Evolutionary conservation across 2,113 vertebrate genomes (phyloP), one percentile per base, ranked within the genome.

Genomic region (Hemibagrus wyckioides): DNA sequence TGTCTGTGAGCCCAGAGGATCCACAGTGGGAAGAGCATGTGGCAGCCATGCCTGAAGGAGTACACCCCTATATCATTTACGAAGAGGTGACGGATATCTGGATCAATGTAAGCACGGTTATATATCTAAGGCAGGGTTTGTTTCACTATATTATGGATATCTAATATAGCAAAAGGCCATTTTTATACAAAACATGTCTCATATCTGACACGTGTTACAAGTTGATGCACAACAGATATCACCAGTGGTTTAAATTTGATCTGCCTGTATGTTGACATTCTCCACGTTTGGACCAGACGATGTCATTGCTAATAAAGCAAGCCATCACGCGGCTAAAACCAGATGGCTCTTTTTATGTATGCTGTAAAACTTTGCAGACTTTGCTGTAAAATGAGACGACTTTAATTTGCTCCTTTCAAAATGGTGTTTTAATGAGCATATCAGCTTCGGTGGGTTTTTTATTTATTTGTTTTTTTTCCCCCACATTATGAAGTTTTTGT

Each of bases 1-100:
- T 98, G 91, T 95, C 96, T 0, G 93, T 95, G 67, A 94, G 95
- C 11, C 95, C 97, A 41, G 96, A 92, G 0, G 95, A 96, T 57
- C 95, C 95, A 57, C 95, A 96, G 90, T 96, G 97, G 83, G 92
- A 92, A 83, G 96, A 97, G 90, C 94, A 94, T 56, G 94, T 97
- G 91, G 96, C 96, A 90, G 94, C 95, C 0, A 92, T 99, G 86
- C 96, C 97, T 81, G 94, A 91, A 88, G 92, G 94, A 1, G 90
- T 94, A 69, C 97, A 98, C 92, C 98, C 98, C 0, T 95, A 96
- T 80, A 91, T 99, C 33, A 95, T 99, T 86, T 99, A 99, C 2
- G 97, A 99, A 91, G 98, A 99, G 92, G 95, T 95, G 92, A 99
- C 97, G 0, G 96, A 97, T 4, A 95, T 99, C 92, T 99, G 98